Evolutionary conservation across 2,888 invertebrate genomes (phyloP).

Genomic region (Eupithecia subumbrata): DNA sequence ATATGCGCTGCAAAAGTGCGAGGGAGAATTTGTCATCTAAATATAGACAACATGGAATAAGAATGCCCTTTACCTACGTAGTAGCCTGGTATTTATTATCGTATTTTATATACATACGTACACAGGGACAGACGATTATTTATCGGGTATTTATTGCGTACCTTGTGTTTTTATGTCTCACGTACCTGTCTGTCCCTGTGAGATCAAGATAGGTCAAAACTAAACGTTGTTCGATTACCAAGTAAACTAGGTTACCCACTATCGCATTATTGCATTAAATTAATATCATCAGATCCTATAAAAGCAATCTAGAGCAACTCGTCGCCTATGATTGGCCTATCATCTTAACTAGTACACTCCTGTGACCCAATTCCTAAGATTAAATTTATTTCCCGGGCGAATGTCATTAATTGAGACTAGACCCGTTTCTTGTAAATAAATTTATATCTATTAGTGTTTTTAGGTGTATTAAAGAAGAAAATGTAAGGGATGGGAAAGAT

Average conservation of each 20-base stretch:
- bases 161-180: no score
- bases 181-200: neutral
- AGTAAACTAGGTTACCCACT: neutral
- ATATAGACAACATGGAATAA: no score
- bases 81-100: no score
- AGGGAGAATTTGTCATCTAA: no score
- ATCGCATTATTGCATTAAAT: slow-evolving; percentile 9
- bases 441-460: slow-evolving; percentile 23
- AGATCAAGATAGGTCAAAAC: neutral
- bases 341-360: slow-evolving; percentile 54
- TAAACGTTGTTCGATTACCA: neutral
- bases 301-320: slow-evolving; percentile 46
- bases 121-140: no score
- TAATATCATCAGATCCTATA: slow-evolving; percentile 18
- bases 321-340: slow-evolving; percentile 56
- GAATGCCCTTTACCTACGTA: no score
- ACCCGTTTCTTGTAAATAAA: slow-evolving; percentile 43
- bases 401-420: slow-evolving; percentile 54
- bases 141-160: no score
- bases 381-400: slow-evolving; percentile 67
- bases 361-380: slow-evolving; percentile 74
- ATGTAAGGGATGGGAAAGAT: neutral
- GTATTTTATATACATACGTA: no score
- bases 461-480: neutral
- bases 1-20: no score